These are phyloP conservation scores for Tetramorium bicarinatum DNA, from an alignment of 2,888 invertebrate species.

Conservation along the genomic window DNA sequence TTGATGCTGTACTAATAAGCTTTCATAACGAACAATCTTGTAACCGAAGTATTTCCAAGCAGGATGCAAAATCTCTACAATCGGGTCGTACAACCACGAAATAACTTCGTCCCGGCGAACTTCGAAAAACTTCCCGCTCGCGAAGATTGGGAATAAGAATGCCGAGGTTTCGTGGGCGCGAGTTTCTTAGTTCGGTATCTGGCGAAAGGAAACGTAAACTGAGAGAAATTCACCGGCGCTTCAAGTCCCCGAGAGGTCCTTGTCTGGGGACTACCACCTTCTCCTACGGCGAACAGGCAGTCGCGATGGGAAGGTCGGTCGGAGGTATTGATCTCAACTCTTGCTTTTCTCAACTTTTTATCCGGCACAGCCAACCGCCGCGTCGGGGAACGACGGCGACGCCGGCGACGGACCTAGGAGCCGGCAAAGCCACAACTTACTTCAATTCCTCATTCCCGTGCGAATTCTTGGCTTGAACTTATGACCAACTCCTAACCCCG, in stretches of 20 bases:
- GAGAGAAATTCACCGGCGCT: slow-evolving; percentile 57
- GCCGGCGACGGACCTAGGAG: slow-evolving; percentile 74
- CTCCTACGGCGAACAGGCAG: slow-evolving; percentile 74
- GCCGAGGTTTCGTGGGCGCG: slow-evolving; percentile 53
- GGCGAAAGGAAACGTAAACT: slow-evolving; percentile 66
- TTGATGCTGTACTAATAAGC: slow-evolving; percentile 48
- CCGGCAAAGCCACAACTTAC: slow-evolving; percentile 80
- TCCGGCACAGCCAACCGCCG: slow-evolving; percentile 83
- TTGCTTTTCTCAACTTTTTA: slow-evolving; percentile 86
- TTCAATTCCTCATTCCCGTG: slow-evolving; percentile 85
- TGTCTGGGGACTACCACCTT: slow-evolving; percentile 77
- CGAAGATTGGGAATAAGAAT: slow-evolving; percentile 69
- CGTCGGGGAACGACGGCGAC: slow-evolving; percentile 74
- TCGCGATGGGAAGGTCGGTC: slow-evolving; percentile 78
- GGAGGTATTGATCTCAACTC: slow-evolving; percentile 86
- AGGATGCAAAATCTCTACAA: slow-evolving; percentile 48
- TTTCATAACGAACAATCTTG: slow-evolving; percentile 64
- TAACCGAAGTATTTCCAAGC: slow-evolving; percentile 61
- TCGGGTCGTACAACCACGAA: slow-evolving; percentile 51
- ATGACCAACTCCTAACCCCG: slow-evolving; percentile 78
- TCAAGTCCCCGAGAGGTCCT: slow-evolving; percentile 70
- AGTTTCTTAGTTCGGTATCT: slow-evolving; percentile 66
- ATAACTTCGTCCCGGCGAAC: slow-evolving; percentile 65
- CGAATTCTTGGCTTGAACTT: slow-evolving; percentile 84
- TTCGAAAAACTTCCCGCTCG: slow-evolving; percentile 62